Evolutionary conservation across 2,888 invertebrate species (phyloP), one percentile per base, ranked within the genome.

Genomic region (Troides oblongomaculatus): DNA sequence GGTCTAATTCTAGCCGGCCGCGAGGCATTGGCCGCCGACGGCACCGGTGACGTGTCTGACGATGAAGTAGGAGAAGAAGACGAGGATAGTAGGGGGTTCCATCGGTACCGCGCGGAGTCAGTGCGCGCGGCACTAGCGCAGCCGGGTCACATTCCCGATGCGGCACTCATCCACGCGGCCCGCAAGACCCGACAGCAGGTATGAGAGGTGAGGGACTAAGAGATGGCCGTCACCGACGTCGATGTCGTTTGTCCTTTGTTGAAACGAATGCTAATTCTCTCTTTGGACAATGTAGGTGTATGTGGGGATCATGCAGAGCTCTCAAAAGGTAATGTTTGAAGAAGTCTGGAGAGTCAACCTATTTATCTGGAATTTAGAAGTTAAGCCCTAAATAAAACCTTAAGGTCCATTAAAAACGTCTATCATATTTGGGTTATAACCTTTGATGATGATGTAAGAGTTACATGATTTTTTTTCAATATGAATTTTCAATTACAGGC

Each of bases 121-220:
- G 95, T 97, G 79, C 96, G 96, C 82, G 95, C 96, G 78, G 95
- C 97, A 77, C 92, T 97, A 73, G 85, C 88, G 30, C 66, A 66
- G 59, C 96, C 97, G 82, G 99, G 99, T 21, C 96, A 95, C 76
- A 99, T 99, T 82, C 99, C 99, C 14, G 99, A 99, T 93, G 99
- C 99, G 14, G 98, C 98, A 66, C 97, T 98, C 94, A 99, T 99
- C 85, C 99, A 99, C 92, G 98, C 98, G 75, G 99, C 99, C 17
- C 94, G 99, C 81, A 99, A 99, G 90, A 95, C 97, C 73, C 94
- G 99, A 79, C 99, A 99, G 92, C 95, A 97, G 93, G 98, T 98
- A 74, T 92, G 92, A 92, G 92, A 92, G 92, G 92, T 92, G 94
- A 99, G 85, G 98, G 98, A 92, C 94, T 96, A 80, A 84, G 79